phyloP scores from a whole-genome alignment of 2,113 vertebrate genomes.

The Orthonyx spaldingii region DNA sequence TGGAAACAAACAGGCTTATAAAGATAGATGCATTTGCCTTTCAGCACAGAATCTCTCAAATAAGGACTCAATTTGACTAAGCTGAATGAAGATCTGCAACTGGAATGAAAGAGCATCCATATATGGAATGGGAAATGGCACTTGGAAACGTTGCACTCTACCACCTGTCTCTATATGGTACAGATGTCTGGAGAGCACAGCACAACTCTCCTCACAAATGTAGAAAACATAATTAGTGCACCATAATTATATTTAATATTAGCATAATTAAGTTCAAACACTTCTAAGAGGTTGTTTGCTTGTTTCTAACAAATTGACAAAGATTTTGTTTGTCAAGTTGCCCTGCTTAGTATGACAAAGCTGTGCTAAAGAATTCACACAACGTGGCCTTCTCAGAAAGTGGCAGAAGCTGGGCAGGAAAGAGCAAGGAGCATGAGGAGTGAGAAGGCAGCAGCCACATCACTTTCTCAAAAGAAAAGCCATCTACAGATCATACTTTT shows the following conservation, averaged over 20 bases:
- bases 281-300: not conserved
- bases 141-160: not conserved
- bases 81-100: not conserved
- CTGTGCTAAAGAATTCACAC: not conserved
- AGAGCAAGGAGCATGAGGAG: not conserved
- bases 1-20: slow-evolving; percentile 42
- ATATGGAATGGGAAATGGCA: not conserved
- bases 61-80: not conserved
- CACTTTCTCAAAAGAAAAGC: not conserved
- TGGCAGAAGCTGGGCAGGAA: not conserved
- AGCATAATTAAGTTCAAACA: slow-evolving; percentile 13
- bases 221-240: not conserved
- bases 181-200: not conserved
- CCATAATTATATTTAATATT: not conserved
- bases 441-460: not conserved
- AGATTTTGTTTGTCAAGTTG: not conserved
- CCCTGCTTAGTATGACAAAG: not conserved
- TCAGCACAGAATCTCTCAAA: not conserved
- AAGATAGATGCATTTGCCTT: slow-evolving; percentile 31
- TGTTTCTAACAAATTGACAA: not conserved
- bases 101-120: not conserved
- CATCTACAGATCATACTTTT: not conserved
- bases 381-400: not conserved
- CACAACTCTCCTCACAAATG: not conserved
- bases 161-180: not conserved